Conservation (phyloP, 2,888 invertebrate genomes). For the Pocota personata region DNA sequence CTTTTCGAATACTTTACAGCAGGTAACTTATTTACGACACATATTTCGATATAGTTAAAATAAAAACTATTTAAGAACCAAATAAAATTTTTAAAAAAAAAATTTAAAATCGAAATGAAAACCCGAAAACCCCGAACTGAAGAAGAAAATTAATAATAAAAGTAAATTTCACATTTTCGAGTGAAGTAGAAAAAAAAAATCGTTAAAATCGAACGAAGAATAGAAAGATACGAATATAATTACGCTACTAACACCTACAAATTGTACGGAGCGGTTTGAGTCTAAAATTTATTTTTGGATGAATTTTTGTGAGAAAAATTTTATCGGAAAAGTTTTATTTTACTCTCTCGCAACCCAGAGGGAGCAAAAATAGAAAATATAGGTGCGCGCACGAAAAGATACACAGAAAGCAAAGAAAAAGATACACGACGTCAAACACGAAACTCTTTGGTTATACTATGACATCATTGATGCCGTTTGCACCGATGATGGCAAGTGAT, state of each 20-base stretch:
- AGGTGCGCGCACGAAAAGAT: conserved; percentile 44
- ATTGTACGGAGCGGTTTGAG: conserved; percentile 39
- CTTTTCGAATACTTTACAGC: conserved; percentile 9
- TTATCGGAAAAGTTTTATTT: conserved; percentile 24
- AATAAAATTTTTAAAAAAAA: background rate
- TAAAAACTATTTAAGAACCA: background rate
- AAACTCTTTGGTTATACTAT: conserved; percentile 33
- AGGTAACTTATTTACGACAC: conserved; percentile 33
- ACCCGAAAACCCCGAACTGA: conserved; percentile 8
- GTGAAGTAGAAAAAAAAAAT: background rate
- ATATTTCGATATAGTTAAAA: background rate
- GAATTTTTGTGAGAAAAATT: conserved; percentile 41
- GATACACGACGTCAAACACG: conserved; percentile 2
- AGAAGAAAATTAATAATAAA: background rate
- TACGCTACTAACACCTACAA: conserved; percentile 54
- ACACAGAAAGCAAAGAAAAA: conserved; percentile 9
- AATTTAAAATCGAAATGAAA: background rate
- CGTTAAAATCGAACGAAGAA: conserved; percentile 31
- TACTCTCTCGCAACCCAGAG: conserved; percentile 30
- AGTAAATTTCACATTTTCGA: conserved; percentile 24
- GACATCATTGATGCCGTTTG: conserved; percentile 52
- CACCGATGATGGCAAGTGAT: conserved; percentile 5
- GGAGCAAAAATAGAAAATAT: conserved; percentile 62
- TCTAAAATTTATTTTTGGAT: conserved; percentile 66
- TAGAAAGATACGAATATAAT: conserved; percentile 43